Percentiles rank a stretch among this genome's conserved stretches.
Evolutionary conservation across 92 coral and sea anemone species (phyloP).

Genomic region (Epizoanthus illoricatus): DNA sequence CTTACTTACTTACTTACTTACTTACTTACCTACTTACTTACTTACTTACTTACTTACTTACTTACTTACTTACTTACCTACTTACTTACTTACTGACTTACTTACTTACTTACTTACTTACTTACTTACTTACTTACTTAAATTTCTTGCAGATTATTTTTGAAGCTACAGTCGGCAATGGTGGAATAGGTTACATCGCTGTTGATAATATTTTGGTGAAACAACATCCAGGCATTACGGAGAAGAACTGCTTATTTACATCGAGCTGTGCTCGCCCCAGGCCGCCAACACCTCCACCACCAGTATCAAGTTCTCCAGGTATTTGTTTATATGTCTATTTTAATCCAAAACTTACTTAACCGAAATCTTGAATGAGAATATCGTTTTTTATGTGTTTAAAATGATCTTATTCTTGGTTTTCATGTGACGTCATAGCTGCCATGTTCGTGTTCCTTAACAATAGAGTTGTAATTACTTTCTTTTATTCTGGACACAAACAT

Average conservation of each 20-base stretch:
- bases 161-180: slow-evolving; percentile 9
- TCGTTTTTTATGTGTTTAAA: too few relatives aligned
- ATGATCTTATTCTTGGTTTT: too few relatives aligned
- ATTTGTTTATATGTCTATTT: too few relatives aligned
- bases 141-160: slow-evolving; percentile 22
- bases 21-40: too few relatives aligned
- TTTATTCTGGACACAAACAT: too few relatives aligned
- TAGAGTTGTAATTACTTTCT: too few relatives aligned
- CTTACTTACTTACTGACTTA: neutral
- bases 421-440: too few relatives aligned
- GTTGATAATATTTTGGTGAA: neutral
- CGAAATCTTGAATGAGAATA: too few relatives aligned
- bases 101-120: neutral
- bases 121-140: neutral
- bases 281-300: slow-evolving; percentile 17
- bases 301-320: slow-evolving; percentile 2
- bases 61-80: neutral
- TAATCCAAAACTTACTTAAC: too few relatives aligned
- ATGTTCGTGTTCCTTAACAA: too few relatives aligned
- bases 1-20: too few relatives aligned
- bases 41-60: neutral
- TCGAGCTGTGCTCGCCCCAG: slow-evolving; percentile 40
- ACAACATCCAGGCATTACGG: slow-evolving; percentile 35
- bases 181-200: slow-evolving; percentile 27
- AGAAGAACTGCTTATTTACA: slow-evolving; percentile 26